Conservation (phyloP, 2,888 invertebrate species). For the Napeogenes inachia region DNA sequence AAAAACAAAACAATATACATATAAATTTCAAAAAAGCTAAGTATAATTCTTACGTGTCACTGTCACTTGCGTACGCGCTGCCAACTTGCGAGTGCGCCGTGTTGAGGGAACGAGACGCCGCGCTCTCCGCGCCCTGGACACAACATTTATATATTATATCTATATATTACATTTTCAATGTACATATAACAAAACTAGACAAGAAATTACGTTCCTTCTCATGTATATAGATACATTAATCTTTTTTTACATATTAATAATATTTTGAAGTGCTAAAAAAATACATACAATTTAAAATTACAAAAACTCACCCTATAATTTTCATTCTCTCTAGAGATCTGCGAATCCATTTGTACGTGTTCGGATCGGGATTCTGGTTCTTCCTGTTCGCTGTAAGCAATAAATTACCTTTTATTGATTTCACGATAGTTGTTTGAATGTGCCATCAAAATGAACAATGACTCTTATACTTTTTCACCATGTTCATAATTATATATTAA, state of each 20-base stretch:
- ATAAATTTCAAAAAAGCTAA: too few relatives aligned
- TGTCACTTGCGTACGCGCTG: slow-evolving; percentile 64
- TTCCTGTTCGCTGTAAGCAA: slow-evolving; percentile 61
- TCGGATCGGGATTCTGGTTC: slow-evolving; percentile 67
- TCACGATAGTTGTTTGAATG: too few relatives aligned
- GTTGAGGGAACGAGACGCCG: slow-evolving; percentile 45
- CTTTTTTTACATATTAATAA: too few relatives aligned
- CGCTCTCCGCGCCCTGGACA: slow-evolving; percentile 53
- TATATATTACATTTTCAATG: not conserved
- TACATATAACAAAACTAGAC: too few relatives aligned
- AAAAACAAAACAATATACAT: too few relatives aligned
- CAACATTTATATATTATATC: slow-evolving; percentile 5
- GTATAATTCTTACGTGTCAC: slow-evolving; percentile 51
- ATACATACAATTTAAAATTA: too few relatives aligned
- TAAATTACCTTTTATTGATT: not conserved
- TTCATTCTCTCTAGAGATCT: slow-evolving; percentile 62
- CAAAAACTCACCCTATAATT: slow-evolving; percentile 54
- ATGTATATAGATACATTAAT: too few relatives aligned
- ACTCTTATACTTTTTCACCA: too few relatives aligned
- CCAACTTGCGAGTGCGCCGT: slow-evolving; percentile 55
- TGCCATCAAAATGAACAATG: too few relatives aligned
- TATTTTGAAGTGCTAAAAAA: too few relatives aligned
- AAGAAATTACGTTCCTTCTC: too few relatives aligned
- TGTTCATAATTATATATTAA: too few relatives aligned
- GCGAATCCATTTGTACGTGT: slow-evolving; percentile 60